phyloP scores from a whole-genome alignment of 30 jellyfish, hydroid and myxozoan species.

The Aurelia aurita region DNA sequence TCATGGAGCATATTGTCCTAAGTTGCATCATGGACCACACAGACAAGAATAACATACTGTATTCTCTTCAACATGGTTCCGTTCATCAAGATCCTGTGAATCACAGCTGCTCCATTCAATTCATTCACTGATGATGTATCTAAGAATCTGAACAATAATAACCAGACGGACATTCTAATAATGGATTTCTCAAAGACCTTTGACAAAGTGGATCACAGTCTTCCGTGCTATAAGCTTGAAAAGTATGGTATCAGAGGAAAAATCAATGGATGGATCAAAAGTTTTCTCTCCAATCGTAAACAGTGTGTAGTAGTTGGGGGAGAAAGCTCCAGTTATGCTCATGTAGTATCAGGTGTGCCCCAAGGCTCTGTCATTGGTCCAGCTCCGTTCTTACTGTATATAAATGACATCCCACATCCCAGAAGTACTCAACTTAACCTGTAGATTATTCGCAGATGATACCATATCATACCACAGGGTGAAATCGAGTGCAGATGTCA shows the following conservation, averaged over 20 bases:
- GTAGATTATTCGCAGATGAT: constrained; percentile 11
- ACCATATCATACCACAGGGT: background rate
- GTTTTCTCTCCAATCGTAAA: too few relatives aligned
- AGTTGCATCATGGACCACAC: background rate
- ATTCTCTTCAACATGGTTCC: constrained; percentile 3
- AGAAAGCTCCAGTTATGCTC: too few relatives aligned
- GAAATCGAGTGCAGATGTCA: constrained; percentile 26
- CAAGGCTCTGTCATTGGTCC: constrained; percentile 5
- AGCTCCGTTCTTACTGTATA: background rate
- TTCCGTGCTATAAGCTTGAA: background rate
- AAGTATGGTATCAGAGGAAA: constrained; percentile 1
- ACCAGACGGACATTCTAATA: background rate
- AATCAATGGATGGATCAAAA: too few relatives aligned
- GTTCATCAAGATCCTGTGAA: constrained; percentile 1
- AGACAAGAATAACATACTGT: background rate
- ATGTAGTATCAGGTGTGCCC: too few relatives aligned
- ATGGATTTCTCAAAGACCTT: background rate
- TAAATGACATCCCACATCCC: constrained; percentile 2
- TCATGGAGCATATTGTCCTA: constrained; percentile 1
- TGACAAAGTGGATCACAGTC: constrained; percentile 14
- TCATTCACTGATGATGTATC: background rate
- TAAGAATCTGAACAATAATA: background rate
- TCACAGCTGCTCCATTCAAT: background rate
- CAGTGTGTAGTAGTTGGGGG: too few relatives aligned
- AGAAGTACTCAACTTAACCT: constrained; percentile 1